Evolutionary conservation across 2,113 vertebrate species (phyloP).

Genomic region (Otolemur garnettii): DNA sequence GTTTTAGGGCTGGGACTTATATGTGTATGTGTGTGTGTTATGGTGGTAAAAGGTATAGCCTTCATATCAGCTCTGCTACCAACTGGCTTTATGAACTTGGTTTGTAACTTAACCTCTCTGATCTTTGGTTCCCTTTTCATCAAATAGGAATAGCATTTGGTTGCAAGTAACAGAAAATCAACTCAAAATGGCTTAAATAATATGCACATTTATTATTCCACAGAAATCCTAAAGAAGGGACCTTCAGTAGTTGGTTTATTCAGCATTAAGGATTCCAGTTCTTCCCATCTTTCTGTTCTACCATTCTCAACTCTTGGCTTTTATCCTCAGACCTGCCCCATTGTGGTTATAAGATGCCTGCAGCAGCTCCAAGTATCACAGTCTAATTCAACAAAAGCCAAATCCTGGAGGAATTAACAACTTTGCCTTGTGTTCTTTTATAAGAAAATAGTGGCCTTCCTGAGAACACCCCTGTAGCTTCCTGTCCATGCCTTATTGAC

Average conservation of each 20-base stretch:
- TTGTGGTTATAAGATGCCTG: background rate
- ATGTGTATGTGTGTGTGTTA: background rate
- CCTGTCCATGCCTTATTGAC: background rate
- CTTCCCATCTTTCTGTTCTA: background rate
- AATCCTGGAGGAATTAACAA: conserved; percentile 14
- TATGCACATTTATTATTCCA: background rate
- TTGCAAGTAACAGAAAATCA: conserved; percentile 28
- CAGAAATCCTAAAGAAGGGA: background rate
- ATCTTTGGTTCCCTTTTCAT: conserved; percentile 49
- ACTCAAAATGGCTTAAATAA: background rate
- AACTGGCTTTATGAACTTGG: conserved; percentile 16
- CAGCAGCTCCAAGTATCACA: background rate
- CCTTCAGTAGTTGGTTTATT: background rate
- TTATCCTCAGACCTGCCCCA: background rate
- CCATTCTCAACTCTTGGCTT: background rate
- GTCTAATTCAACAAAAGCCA: conserved; percentile 47
- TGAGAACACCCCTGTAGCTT: background rate
- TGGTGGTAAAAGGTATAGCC: background rate
- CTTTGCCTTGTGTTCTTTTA: background rate
- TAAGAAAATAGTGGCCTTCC: background rate
- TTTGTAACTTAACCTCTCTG: background rate
- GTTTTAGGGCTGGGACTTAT: background rate
- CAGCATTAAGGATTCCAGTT: background rate
- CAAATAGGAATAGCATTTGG: conserved; percentile 40
- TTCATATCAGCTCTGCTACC: conserved; percentile 2